A percentile compares a stretch with the other conserved stretches of the same genome.
Conservation (phyloP, 2,113 vertebrate species). For the Mastomys coucha region DNA sequence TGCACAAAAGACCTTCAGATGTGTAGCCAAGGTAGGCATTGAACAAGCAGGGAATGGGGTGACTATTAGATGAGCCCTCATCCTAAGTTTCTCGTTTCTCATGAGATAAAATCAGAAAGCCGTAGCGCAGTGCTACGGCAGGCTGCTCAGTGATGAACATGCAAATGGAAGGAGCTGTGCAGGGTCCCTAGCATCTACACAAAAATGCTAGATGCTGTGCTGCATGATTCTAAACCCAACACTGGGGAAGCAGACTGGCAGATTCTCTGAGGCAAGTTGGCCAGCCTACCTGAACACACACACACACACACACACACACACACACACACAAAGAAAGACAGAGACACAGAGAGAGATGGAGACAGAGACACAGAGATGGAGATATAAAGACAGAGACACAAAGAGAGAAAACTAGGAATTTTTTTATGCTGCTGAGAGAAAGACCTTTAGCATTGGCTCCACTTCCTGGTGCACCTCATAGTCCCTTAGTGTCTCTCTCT, state of each 20-base stretch:
- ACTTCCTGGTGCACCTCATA: background rate
- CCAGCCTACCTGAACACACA: background rate
- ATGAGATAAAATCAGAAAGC: background rate
- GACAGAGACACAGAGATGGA: too few relatives aligned
- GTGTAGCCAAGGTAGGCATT: rapidly evolving
- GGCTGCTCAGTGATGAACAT: rapidly evolving
- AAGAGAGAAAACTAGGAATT: too few relatives aligned
- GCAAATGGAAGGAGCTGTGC: background rate
- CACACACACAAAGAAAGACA: background rate
- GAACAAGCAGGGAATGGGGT: rapidly evolving
- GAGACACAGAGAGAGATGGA: too few relatives aligned
- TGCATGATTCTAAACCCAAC: background rate
- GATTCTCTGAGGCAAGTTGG: background rate
- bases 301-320: background rate
- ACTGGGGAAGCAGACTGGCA: background rate
- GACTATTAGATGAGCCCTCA: background rate
- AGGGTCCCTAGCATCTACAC: background rate
- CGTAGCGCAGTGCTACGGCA: too few relatives aligned
- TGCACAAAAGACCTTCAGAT: background rate
- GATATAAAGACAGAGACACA: too few relatives aligned
- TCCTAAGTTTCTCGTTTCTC: rapidly evolving
- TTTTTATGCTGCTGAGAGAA: background rate
- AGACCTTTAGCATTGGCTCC: background rate
- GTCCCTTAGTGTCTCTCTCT: background rate
- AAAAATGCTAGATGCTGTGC: too few relatives aligned